phyloP scores from a whole-genome alignment of 2,888 invertebrate genomes.

The Orthosia incerta region DNA sequence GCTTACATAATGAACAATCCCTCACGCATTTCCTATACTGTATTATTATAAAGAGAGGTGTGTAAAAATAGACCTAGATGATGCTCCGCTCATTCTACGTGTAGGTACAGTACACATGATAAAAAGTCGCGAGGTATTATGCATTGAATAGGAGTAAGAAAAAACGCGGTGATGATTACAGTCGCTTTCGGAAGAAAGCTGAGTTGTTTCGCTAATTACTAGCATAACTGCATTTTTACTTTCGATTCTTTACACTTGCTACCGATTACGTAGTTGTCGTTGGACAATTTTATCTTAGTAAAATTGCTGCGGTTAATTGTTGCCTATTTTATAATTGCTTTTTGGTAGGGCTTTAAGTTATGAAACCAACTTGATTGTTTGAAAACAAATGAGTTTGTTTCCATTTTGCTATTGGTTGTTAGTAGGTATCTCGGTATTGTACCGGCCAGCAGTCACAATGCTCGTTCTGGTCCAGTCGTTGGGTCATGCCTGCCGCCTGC shows the following conservation, averaged over 20 bases:
- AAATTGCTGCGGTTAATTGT: background rate
- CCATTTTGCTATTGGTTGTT: slow-evolving; percentile 45
- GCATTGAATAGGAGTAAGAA: slow-evolving; percentile 59
- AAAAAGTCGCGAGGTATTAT: slow-evolving; percentile 55
- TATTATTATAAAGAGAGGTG: slow-evolving; percentile 12
- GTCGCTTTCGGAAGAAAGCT: slow-evolving; percentile 65
- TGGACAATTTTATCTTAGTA: slow-evolving; percentile 18
- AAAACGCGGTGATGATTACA: slow-evolving; percentile 57
- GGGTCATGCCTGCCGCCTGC: slow-evolving; percentile 77
- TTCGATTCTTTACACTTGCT: slow-evolving; percentile 58
- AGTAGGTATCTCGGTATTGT: slow-evolving; percentile 57
- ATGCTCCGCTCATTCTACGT: slow-evolving; percentile 11
- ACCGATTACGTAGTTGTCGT: slow-evolving; percentile 34
- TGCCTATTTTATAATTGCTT: background rate
- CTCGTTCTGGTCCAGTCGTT: slow-evolving; percentile 81
- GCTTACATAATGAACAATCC: slow-evolving; percentile 48
- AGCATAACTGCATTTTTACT: slow-evolving; percentile 59
- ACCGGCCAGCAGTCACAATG: slow-evolving; percentile 68
- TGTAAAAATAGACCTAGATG: slow-evolving; percentile 31
- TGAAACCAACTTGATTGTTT: slow-evolving; percentile 40
- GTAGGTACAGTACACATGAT: slow-evolving; percentile 35
- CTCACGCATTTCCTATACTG: slow-evolving; percentile 46
- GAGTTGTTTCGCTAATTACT: slow-evolving; percentile 60
- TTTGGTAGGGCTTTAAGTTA: background rate
- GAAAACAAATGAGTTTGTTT: slow-evolving; percentile 41